Conservation (phyloP, 2,797 vertebrate species). For the Danio albolineatus region DNA sequence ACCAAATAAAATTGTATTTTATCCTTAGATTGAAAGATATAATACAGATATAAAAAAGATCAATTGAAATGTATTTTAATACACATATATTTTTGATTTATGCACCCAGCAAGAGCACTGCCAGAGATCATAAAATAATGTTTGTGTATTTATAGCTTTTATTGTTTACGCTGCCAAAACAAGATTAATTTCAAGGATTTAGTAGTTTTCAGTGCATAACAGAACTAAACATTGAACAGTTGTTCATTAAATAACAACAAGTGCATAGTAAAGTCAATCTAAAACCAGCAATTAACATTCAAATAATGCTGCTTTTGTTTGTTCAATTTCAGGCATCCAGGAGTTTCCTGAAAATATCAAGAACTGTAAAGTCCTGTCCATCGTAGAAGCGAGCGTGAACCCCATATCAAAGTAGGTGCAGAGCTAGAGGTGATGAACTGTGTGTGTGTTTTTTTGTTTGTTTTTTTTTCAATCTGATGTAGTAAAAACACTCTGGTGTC, state of each 20-base stretch:
- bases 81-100: background rate
- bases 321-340: constrained; percentile 87
- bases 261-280: background rate
- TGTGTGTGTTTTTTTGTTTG: too few species aligned
- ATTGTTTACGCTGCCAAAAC: too few species aligned
- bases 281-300: background rate
- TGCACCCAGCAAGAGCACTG: background rate
- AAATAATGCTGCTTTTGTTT: background rate
- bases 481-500: constrained; percentile 18
- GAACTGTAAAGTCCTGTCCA: constrained; percentile 94
- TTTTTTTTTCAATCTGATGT: background rate
- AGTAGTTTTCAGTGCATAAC: background rate
- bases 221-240: background rate
- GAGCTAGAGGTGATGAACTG: background rate
- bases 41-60: background rate
- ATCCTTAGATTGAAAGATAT: background rate
- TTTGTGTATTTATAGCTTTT: too few species aligned
- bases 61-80: too few species aligned
- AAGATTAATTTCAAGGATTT: background rate
- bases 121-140: background rate
- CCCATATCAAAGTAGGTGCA: constrained; percentile 96
- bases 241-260: background rate
- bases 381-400: constrained; percentile 97
- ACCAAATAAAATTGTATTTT: background rate
- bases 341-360: constrained; percentile 99